These are phyloP conservation scores for Callospermophilus lateralis DNA, from an alignment of 2,113 vertebrate species.

Conservation along the genomic window DNA sequence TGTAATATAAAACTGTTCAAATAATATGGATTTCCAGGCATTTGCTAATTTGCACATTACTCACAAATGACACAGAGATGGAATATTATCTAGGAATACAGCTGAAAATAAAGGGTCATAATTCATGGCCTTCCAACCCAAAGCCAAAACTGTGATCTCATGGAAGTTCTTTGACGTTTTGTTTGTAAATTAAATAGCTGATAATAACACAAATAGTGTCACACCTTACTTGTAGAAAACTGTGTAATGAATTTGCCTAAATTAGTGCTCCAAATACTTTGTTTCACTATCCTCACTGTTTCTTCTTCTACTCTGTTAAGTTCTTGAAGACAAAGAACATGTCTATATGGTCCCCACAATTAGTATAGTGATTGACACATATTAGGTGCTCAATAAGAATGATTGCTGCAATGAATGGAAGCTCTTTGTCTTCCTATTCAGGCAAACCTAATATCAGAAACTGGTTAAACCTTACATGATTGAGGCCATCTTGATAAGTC, in stretches of 20 bases:
- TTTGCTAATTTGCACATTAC: background rate
- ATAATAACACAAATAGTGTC: background rate
- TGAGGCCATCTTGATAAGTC: background rate
- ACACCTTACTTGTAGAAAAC: background rate
- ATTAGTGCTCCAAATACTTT: background rate
- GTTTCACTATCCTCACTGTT: background rate
- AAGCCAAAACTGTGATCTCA: background rate
- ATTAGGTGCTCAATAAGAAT: background rate
- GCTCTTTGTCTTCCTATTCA: background rate
- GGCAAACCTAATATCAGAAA: background rate
- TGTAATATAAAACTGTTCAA: background rate
- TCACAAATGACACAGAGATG: background rate
- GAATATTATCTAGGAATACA: background rate
- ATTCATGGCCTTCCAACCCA: background rate
- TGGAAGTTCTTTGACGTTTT: background rate
- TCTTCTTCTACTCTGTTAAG: background rate
- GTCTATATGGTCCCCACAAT: background rate
- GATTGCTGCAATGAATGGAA: background rate
- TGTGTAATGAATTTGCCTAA: background rate
- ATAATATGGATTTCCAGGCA: background rate
- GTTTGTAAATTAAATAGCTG: conserved; percentile 9
- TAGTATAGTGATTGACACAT: background rate
- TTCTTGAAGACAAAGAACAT: background rate
- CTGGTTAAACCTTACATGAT: background rate
- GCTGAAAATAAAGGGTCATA: background rate